A percentile compares a stretch with the other conserved stretches of the same genome.
Evolutionary conservation across 2,113 vertebrate species (phyloP).

Genomic region (Cyanistes caeruleus): DNA sequence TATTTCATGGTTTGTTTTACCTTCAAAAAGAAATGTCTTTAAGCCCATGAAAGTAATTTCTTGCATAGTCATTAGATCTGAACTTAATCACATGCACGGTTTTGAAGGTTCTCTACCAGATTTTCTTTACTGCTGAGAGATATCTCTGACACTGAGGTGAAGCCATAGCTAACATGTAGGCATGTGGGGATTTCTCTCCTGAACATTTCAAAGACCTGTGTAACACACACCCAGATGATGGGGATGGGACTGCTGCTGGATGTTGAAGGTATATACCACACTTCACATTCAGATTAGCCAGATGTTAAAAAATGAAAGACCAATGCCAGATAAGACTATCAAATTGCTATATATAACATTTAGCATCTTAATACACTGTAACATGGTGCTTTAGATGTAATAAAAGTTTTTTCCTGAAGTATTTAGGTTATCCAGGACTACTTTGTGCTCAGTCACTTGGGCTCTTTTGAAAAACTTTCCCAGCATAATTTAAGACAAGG

Average conservation of each 20-base stretch:
- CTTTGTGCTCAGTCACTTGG: background rate
- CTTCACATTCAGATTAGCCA: background rate
- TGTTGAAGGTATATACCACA: background rate
- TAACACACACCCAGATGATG: background rate
- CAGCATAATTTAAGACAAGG: background rate
- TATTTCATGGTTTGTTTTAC: conserved; percentile 52
- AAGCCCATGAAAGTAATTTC: conserved; percentile 34
- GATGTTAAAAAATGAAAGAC: background rate
- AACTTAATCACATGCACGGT: background rate
- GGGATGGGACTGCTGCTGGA: background rate
- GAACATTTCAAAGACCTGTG: background rate
- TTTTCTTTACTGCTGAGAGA: background rate
- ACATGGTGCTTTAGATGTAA: background rate
- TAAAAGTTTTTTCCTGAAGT: background rate
- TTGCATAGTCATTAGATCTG: background rate
- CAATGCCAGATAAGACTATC: background rate
- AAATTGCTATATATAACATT: background rate
- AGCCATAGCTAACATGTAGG: background rate
- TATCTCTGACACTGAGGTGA: background rate
- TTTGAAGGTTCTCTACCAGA: background rate
- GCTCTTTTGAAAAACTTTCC: background rate
- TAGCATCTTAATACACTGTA: background rate
- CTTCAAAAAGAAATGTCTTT: conserved; percentile 23
- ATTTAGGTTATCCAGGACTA: background rate
- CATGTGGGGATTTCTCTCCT: background rate